phyloP scores from a whole-genome alignment of 2,113 vertebrate species.

The Pao palembangensis region DNA sequence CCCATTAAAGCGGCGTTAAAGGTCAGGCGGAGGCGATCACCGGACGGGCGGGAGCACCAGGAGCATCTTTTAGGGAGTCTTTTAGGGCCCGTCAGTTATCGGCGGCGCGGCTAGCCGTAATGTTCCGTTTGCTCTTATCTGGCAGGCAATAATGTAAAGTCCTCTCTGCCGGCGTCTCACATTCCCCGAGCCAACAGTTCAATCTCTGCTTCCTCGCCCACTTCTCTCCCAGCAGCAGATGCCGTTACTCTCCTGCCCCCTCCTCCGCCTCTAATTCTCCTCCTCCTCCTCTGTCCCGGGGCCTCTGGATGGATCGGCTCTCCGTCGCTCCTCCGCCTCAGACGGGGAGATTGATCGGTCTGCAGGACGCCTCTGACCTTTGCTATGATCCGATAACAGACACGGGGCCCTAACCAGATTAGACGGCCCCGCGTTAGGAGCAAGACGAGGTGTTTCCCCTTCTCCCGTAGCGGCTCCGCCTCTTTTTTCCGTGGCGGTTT shows the following conservation, averaged over 20 bases:
- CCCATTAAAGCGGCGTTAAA: neutral
- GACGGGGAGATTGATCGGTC: slow-evolving; percentile 75
- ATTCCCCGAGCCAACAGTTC: slow-evolving; percentile 76
- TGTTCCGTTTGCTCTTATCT: slow-evolving; percentile 53
- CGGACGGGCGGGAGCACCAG: no score
- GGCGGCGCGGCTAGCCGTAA: neutral
- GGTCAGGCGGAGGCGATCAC: no score
- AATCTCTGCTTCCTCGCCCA: slow-evolving; percentile 65
- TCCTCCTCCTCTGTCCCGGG: slow-evolving; percentile 61
- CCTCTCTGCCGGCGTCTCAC: slow-evolving; percentile 71
- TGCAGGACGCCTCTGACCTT: slow-evolving; percentile 84
- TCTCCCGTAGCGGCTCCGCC: slow-evolving; percentile 20
- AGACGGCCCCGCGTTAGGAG: slow-evolving; percentile 82
- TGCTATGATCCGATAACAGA: slow-evolving; percentile 85
- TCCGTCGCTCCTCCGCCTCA: slow-evolving; percentile 69
- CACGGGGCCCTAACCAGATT: slow-evolving; percentile 82
- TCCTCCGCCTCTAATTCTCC: slow-evolving; percentile 69
- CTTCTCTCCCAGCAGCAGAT: slow-evolving; percentile 72
- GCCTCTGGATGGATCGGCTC: slow-evolving; percentile 69
- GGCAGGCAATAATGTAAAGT: slow-evolving; percentile 67
- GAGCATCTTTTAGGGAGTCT: no score
- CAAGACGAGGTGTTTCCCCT: slow-evolving; percentile 63
- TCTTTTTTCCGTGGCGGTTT: slow-evolving; percentile 46
- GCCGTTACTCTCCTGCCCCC: slow-evolving; percentile 72
- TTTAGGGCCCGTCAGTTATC: no score